Evolutionary conservation across 2,888 invertebrate species (phyloP), one percentile per base, ranked within the genome.

Genomic region (Emesis furor): DNA sequence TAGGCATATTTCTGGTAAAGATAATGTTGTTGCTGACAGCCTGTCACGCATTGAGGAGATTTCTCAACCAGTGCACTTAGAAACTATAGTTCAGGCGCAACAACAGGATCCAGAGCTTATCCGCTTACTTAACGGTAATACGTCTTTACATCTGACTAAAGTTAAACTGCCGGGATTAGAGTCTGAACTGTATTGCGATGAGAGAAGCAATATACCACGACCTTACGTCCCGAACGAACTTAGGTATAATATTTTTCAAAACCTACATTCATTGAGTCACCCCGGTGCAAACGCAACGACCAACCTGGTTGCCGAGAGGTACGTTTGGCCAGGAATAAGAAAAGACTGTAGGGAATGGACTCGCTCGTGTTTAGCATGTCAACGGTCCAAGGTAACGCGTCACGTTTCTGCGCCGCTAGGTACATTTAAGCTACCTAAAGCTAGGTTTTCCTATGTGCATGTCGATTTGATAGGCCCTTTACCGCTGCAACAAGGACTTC

Each of bases 201-300:
- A 24, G 24, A 24, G 24, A 24, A 24, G 24, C 24, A 24, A 24
- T 24, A 37, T 3, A 55, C 46, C 71, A 46, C 51, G 84, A 62
- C 84, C 79, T 30, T 81, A 77, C 46, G 30, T 84, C 55, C 76
- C 85, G 8, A 10, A 71, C 37, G 46, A 73, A 6, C 79, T 79
- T 62, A 71, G 83, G 14, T 62, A 77, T 65, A 39, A 10, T 2
- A 79, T 65, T 1, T 85, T 79, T 68, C 37, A 81, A 14, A 62
- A 24, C 8, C 37, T 83, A n/a, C 79, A 85, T 59, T 55, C 46
- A 24, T 30, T 82, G 24, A 86, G 84, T 67, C 84, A 86, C 67
- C 80, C 82, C 10, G 83, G 83, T 7, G 69, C 78, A 39, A 73
- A 75, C 30, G 74, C 78, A 1, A 80, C 80, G 8, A 42, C 73